Base-by-base conservation (phyloP, 2,113 vertebrate genomes). In the Gambusia affinis region DNA sequence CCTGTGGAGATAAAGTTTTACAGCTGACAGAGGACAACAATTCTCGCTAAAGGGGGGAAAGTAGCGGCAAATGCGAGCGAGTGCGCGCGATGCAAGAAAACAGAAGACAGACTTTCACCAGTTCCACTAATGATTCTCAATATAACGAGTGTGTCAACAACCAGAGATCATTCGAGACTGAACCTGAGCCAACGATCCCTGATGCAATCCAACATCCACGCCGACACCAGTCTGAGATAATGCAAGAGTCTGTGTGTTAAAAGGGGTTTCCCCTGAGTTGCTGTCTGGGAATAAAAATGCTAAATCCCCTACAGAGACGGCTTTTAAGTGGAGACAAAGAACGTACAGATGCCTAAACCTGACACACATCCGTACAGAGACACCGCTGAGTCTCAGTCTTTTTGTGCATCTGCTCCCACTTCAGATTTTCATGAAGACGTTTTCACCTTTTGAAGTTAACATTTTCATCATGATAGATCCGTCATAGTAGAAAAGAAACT, bases 401-500 rank as follows among this genome's bases (percentile, higher is more conserved):
- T 44, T 39, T 37, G 30, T 72, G 79, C 77, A 86, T 87, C 80
- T 86, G 75, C 57, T 87, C 70, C 71, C 75, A 79, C 77, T 86
- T 73, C 79, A 75, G 51, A 75, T 10, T n/a, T 70, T 63, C 57
- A 82, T 71, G 81, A 70, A 62, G 67, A 63, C 22, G 47, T 71
- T 85, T 87, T 70, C 37, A 63, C 64, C 62, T 54, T 80, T 73
- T 79, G 22, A 85, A 85, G 75, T 64, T 24, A 62, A 72, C 62
- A 72, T 85, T 85, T 82, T 75, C 71, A 80, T 78, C 51, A 44
- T 47, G 14, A 82, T 39, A 51, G 29, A 78, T 74, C 72, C 73
- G 66, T 76, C 42, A 69, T 66, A 42, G 42, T 35, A 29, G 62
- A 0, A 47, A 60, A 29, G n/a, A 73, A 63, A 47, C 47, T 47